These are phyloP conservation scores for Pristionchus exspectatus DNA, from an alignment of 2,888 invertebrate species.

Conservation along the genomic window DNA sequence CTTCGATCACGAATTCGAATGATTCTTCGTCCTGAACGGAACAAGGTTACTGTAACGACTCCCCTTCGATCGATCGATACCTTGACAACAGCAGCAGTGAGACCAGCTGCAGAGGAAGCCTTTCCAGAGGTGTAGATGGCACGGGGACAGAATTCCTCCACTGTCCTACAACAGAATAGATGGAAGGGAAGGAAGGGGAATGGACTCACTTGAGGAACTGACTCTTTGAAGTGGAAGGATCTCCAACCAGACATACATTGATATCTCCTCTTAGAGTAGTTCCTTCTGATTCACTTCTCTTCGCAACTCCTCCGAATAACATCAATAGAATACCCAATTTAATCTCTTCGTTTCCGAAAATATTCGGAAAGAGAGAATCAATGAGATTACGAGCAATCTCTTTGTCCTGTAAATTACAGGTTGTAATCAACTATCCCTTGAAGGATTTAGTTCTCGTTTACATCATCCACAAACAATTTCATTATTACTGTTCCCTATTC, in stretches of 20 bases:
- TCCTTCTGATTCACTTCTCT: constrained; percentile 89
- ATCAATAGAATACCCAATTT: constrained; percentile 91
- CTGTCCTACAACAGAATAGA: constrained; percentile 79
- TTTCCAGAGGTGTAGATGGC: constrained; percentile 99
- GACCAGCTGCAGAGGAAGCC: constrained; percentile 96
- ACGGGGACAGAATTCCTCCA: constrained; percentile 93
- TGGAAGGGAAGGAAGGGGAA: constrained; percentile 49
- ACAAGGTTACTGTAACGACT: background rate
- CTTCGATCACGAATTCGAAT: constrained; percentile 98
- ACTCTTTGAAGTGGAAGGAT: constrained; percentile 98
- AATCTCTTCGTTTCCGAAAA: constrained; percentile 87
- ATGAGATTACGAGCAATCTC: constrained; percentile 91
- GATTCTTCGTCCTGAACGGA: constrained; percentile 90
- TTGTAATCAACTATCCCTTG: background rate
- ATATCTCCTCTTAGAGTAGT: constrained; percentile 95
- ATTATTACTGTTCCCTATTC: background rate
- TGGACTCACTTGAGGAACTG: constrained; percentile 89
- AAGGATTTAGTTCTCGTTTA: constrained; percentile 81
- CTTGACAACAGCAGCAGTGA: constrained; percentile 97
- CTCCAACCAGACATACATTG: constrained; percentile 97
- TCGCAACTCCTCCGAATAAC: constrained; percentile 97
- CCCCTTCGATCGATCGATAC: constrained; percentile 4
- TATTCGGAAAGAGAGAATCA: constrained; percentile 92
- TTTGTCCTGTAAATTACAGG: constrained; percentile 87
- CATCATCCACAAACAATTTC: constrained; percentile 82